These are phyloP conservation scores for Caenorhabditis tropicalis DNA, from an alignment of 1,140 invertebrate species.

Conservation along the genomic window DNA sequence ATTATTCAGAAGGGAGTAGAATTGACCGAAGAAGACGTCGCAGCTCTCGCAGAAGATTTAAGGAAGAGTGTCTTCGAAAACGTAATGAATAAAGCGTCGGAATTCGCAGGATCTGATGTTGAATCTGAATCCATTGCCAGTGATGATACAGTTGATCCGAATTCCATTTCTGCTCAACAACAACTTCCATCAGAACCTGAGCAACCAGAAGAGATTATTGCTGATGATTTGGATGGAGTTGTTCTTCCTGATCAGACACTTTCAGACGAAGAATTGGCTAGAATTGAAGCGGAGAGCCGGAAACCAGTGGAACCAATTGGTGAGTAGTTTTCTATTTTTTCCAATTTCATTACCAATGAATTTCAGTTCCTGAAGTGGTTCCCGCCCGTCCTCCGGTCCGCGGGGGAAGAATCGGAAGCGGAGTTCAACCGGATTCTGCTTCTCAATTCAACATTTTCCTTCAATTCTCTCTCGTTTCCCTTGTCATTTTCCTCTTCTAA, in stretches of 20 bases:
- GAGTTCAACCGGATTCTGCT: slow-evolving; percentile 28
- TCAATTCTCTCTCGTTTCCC: not conserved
- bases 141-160: not conserved
- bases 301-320: slow-evolving; percentile 2
- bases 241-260: not conserved
- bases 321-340: not conserved
- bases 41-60: not conserved
- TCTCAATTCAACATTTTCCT: slow-evolving; percentile 6
- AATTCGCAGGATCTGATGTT: not conserved
- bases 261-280: not conserved
- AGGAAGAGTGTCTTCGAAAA: not conserved
- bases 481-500: not conserved
- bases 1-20: not conserved
- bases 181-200: not conserved
- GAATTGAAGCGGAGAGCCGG: not conserved
- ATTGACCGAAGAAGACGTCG: not conserved
- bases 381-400: not conserved
- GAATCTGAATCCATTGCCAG: not conserved
- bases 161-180: not conserved
- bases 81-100: not conserved
- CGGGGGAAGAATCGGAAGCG: not conserved
- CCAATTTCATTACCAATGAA: not conserved
- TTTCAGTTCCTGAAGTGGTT: not conserved
- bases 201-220: not conserved
- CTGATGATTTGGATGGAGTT: not conserved